Base-by-base conservation (phyloP, 2,797 vertebrate genomes). In the Leptoclinus maculatus region DNA sequence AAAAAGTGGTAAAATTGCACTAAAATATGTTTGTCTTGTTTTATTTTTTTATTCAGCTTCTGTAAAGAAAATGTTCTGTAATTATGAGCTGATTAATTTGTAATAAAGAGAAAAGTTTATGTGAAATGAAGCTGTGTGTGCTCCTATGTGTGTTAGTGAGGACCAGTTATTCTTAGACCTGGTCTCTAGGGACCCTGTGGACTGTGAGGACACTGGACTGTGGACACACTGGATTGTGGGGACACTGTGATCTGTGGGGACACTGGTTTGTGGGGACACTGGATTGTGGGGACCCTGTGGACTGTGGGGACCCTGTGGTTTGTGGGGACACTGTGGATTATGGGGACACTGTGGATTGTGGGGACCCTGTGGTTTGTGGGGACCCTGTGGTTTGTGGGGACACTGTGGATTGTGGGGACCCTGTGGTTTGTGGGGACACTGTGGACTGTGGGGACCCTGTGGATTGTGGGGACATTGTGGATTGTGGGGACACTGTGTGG, bases 41-140 rank as follows among this genome's bases (percentile, higher is more conserved):
- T 29, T 62, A 4, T 27, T 60, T 16, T 43, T 62, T 36, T 16
- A 23, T 63, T 43, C 7, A 60, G 10, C 0, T n/a, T 57, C n/a
- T 66, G 47, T 39, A 14, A 53, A 38, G 14, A 63, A 54, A 62
- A 8, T 5, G 8, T 49, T 77, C 10, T 14, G 17, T n/a, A 29
- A 34, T 25, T 38, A 59, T 53, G 7, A 66, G 7, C 7, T 25
- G n/a, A 41, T 63, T 19, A 8, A 45, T 72, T 73, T 66, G 19
- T 78, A 86, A 83, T 86, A 83, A 86, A 82, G 65, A 69, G 2
- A 59, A 32, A 25, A 21, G 11, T 56, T 58, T 7, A 11, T 64
- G 5, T 29, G 9, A 60, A 64, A 27, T 12, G 1, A 43, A 73
- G 12, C 19, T 1, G 49, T 23, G 12, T 75, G 43, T 1, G 1